Base-by-base conservation (phyloP, 2,797 vertebrate genomes). In the Cuculus canorus region DNA sequence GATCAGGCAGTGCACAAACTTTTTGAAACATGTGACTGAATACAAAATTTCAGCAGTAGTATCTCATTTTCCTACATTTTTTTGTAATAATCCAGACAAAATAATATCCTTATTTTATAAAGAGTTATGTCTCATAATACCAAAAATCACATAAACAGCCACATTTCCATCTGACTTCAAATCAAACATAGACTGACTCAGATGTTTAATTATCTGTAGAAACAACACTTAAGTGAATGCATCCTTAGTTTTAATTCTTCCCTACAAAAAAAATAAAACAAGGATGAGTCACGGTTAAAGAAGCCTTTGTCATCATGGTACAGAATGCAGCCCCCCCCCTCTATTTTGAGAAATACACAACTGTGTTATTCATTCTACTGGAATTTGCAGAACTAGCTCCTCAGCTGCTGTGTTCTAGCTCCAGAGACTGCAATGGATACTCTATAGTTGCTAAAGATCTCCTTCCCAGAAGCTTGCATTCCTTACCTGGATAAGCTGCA, bases 401-500 rank as follows among this genome's bases (percentile, higher is more conserved):
- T 45, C 3, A 2, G 9, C 25, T 80, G 13, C 21, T 56, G 10
- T 35, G 10, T 47, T 9, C 6, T 37, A n/a, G 17, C 41, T 69
- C 4, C 25, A 53, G 32, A 78, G 28, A 32, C 9, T n/a, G 11
- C 22, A 16, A 0, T 8, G 21, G 23, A n/a, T 68, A 13, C 14
- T 64, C 17, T 47, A 4, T 5, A 14, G 11, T 9, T 70, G 30
- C 9, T 71, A 17, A 77, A 68, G 8, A n/a, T 53, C 48, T 66
- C 18, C 37, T 50, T 24, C 37, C 25, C 23, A 41, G n/a, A 76
- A n/a, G 3, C 59, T 28, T 47, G 1, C 4, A 13, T 22, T 32
- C 23, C 25, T 95, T 77, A 96, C 89, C 91, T 93, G 85, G 65
- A 89, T 33, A 48, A 95, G 45, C 21, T 77, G 11, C 23, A n/a